Evolutionary conservation across 2,888 invertebrate genomes (phyloP), one percentile per base, ranked within the genome.

Genomic region (Drosophila histrio): DNA sequence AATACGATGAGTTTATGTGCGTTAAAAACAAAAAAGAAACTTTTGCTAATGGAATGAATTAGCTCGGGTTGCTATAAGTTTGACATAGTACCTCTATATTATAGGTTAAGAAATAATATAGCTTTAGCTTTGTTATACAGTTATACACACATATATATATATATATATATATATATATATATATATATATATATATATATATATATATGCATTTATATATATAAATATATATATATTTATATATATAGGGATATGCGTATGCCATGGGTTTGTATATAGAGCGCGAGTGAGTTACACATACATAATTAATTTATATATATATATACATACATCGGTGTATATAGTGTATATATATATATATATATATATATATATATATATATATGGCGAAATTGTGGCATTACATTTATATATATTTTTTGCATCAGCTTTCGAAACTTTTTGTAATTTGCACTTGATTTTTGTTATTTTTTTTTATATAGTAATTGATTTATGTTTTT

Each of bases 1-100:
- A 50, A 13, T 43, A 32, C 50, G 36, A 30, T 49, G 56, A 38
- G 8, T 52, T 61, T 28, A 34, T 54, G 43, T 43, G 36, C 19
- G 21, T 17, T 15, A 21, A 34, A 36, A 24, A 49, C 8, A 36
- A 38, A 15, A 30, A 62, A 6, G 28, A 39, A 84, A 70, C 38
- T 70, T 79, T 73, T 65, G 67, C 85, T 83, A 83, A 83, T 83
- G 83, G 83, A 83, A 83, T 83, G 83, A 87, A 83, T 56, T 73
- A 70, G 80, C 80, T 60, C 19, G 74, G 74, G 66, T 53, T 69
- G 65, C 41, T 58, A 41, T 46, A 43, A 34, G 41, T 38, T 15
- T 49, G 39, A 32, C 26, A 26, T 21, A 43, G 15, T 62, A 41
- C 44, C 8, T 21, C 22, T 4, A 60, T 41, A 26, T 21, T 6